These are phyloP conservation scores for Lycia hirtaria DNA, from an alignment of 2,888 invertebrate genomes.

Conservation along the genomic window DNA sequence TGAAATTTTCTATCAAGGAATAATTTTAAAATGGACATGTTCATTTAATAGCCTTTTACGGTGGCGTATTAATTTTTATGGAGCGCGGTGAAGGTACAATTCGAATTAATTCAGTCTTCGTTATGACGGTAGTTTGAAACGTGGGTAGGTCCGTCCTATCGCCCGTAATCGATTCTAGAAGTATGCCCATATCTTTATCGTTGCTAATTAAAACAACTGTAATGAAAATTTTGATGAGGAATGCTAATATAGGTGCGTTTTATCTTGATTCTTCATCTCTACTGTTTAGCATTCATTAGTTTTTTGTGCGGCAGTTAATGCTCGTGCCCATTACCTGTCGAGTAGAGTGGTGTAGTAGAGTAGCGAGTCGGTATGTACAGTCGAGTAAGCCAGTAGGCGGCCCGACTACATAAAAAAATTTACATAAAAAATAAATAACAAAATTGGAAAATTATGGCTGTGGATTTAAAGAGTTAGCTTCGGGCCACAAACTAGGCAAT, in stretches of 20 bases:
- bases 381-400: too few species aligned
- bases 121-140: background rate
- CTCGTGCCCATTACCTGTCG: too few species aligned
- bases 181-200: constrained; percentile 18
- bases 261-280: background rate
- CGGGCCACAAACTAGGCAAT: too few species aligned
- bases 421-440: too few species aligned
- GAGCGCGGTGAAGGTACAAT: constrained; percentile 39
- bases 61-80: constrained; percentile 69
- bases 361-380: too few species aligned
- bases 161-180: constrained; percentile 12
- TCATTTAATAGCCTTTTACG: constrained; percentile 72
- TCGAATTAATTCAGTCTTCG: constrained; percentile 34
- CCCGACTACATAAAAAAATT: too few species aligned
- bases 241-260: background rate
- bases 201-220: constrained; percentile 1
- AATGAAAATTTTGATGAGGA: constrained; percentile 12
- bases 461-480: too few species aligned
- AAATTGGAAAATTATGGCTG: too few species aligned
- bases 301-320: too few species aligned
- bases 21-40: constrained; percentile 78
- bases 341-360: too few species aligned
- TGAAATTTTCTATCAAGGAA: constrained; percentile 79
- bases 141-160: constrained; percentile 7
- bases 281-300: background rate